Evolutionary conservation across 2,888 invertebrate genomes (phyloP), one percentile per base, ranked within the genome.

Genomic region (Synergus gifuensis): DNA sequence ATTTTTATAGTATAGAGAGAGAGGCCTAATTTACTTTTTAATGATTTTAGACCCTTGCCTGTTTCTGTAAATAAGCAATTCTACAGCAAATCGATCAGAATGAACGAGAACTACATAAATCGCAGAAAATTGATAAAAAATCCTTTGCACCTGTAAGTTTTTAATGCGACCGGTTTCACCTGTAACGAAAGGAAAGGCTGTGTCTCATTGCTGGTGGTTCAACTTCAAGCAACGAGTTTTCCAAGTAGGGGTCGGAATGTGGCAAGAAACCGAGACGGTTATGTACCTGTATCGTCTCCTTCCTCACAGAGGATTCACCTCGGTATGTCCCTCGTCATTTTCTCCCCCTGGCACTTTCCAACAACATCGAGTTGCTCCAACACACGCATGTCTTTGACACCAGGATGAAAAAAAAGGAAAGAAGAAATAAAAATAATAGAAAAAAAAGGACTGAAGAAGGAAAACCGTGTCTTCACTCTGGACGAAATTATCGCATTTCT

Each of bases 261-360:
- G 73, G 76, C 63, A 79, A 76, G 49, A 79, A 64, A 76, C 40
- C 64, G 49, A n/a, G 46, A 16, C 62, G 60, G 62, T 42, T 58
- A 62, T 76, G 76, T 60, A 62, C 62, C 7, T 14, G 76, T 14
- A 76, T 62, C 42, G 42, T 77, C 76, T 77, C 78, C 36, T 76
- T 60, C 76, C 79, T 76, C 77, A 62, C 63, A 14, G 66, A 46
- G 63, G 77, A 78, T 79, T 79, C 79, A 76, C 82, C 78, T 69
- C 67, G 78, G 79, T 78, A 78, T 79, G 78, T 80, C 76, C 66
- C 76, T 76, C 78, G 73, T 81, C 78, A 81, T 83, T 83, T 81
- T 79, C 79, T 81, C 80, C 76, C 73, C 63, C 67, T n/a, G 73
- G 78, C 76, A 79, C 80, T 80, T 81, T 81, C 77, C 69, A 80